Conservation (phyloP, 2,797 vertebrate genomes). For the Eidolon dupreanum region DNA sequence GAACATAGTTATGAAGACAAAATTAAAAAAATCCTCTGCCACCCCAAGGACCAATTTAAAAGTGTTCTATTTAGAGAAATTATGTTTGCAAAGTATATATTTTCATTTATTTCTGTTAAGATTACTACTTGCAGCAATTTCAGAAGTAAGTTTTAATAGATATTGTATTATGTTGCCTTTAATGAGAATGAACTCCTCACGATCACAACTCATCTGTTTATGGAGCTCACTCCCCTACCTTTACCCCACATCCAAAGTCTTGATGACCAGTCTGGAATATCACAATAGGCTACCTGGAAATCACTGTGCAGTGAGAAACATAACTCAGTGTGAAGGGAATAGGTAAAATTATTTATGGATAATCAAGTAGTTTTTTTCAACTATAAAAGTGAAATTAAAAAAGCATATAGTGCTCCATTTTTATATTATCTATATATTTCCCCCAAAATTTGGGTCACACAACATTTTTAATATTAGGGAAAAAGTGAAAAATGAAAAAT, state of each 20-base stretch:
- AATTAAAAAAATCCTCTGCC: slow-evolving; percentile 77
- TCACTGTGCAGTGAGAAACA: neutral
- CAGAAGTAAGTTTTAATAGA: slow-evolving; percentile 32
- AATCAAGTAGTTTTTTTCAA: neutral
- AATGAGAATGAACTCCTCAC: neutral
- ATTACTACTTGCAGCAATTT: slow-evolving; percentile 52
- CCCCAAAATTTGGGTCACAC: neutral
- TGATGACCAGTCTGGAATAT: neutral
- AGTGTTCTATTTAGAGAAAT: slow-evolving; percentile 69
- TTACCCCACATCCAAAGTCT: neutral
- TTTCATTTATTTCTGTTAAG: slow-evolving; percentile 61
- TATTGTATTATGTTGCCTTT: neutral
- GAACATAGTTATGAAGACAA: slow-evolving; percentile 77
- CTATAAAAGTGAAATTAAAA: slow-evolving; percentile 16
- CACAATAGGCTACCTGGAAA: neutral
- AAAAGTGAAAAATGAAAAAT: neutral
- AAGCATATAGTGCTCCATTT: neutral
- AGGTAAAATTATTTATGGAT: neutral
- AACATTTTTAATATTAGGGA: neutral
- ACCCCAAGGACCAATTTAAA: slow-evolving; percentile 57
- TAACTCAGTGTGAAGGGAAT: neutral
- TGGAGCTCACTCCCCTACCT: neutral
- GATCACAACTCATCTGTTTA: neutral
- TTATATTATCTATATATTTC: neutral
- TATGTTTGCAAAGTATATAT: slow-evolving; percentile 58